Evolutionary conservation across 2,888 invertebrate species (phyloP), one percentile per base, ranked within the genome.

Genomic region (Gymnoscelis rufifasciata): DNA sequence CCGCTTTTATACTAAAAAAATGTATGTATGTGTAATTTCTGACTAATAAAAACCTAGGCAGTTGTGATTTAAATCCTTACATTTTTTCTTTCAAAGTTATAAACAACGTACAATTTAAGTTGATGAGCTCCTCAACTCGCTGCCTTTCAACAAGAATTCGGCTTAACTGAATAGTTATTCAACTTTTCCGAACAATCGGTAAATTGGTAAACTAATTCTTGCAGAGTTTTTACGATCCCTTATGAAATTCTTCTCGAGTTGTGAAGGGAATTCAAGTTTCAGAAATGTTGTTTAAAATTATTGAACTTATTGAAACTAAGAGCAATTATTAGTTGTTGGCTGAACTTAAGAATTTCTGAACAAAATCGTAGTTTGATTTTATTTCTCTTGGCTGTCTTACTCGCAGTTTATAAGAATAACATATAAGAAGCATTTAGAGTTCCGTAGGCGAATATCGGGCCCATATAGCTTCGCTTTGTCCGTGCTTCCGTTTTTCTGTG

Each of bases 141-240:
- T 57, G 56, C 63, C 59, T 62, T 71, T 59, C 58, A 57, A 39
- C 37, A 67, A 71, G 78, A 76, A 79, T 79, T 71, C 59, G 66
- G 70, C 65, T 70, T 66, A 59, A 69, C 65, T 59, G 68, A 76
- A 80, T 80, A 78, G 76, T 78, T 79, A 52, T 54, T 62, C 47
- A 77, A 78, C 74, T 78, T 78, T 74, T 70, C 56, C 55, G 68
- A 69, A 65, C 68, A 65, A 71, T 67, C 51, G 57, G 40, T 44
- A 50, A 57, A 62, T 48, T 52, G 54, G 51, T 57, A 56, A 67
- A 60, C 58, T 56, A 56, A 62, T 67, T 60, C 60, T 56, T 59
- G 52, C 54, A 45, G 51, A 46, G 41, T 50, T 54, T 57, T 54
- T 55, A 47, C 38, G 14, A 50, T 36, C 39, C 36, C 50, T 42